Evolutionary conservation across 2,888 invertebrate genomes (phyloP).

Genomic region (Cremastinae sp.): DNA sequence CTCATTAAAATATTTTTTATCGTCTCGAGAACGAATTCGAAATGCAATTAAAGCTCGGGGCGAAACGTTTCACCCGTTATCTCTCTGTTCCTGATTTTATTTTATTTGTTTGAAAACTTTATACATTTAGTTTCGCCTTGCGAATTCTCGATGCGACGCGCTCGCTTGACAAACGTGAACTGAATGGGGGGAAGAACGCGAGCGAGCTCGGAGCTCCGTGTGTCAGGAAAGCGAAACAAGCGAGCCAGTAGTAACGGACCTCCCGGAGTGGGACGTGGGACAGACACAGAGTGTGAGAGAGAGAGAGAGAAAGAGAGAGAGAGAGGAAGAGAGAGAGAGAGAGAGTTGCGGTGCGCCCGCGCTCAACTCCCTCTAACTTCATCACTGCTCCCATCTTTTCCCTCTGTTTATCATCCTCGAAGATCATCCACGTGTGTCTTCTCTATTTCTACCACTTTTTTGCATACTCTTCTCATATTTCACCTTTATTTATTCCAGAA

Average conservation of each 20-base stretch:
- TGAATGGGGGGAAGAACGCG: conserved; percentile 50
- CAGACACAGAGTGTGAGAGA: no score
- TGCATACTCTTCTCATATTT: neutral
- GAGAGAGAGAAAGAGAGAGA: no score
- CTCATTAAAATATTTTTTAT: no score
- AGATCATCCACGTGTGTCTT: conserved; percentile 8
- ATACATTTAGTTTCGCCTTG: neutral
- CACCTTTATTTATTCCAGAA: conserved; percentile 1
- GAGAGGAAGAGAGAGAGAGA: conserved; percentile 50
- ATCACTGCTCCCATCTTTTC: conserved; percentile 49
- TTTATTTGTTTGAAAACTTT: neutral
- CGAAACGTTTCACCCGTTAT: no score
- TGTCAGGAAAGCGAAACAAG: conserved; percentile 46
- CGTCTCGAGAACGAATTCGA: no score
- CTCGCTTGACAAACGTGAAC: conserved; percentile 64
- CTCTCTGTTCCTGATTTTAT: neutral
- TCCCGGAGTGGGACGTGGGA: no score
- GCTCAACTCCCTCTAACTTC: conserved; percentile 59
- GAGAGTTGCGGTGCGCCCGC: conserved; percentile 46
- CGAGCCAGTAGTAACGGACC: conserved; percentile 61
- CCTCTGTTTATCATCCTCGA: conserved; percentile 44
- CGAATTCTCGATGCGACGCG: conserved; percentile 45
- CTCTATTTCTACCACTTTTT: conserved; percentile 12
- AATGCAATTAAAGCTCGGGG: neutral
- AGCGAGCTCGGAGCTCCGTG: conserved; percentile 42